Evolutionary conservation across 23 tunicate species (phyloP).

Genomic region (Trididemnum clinides): DNA sequence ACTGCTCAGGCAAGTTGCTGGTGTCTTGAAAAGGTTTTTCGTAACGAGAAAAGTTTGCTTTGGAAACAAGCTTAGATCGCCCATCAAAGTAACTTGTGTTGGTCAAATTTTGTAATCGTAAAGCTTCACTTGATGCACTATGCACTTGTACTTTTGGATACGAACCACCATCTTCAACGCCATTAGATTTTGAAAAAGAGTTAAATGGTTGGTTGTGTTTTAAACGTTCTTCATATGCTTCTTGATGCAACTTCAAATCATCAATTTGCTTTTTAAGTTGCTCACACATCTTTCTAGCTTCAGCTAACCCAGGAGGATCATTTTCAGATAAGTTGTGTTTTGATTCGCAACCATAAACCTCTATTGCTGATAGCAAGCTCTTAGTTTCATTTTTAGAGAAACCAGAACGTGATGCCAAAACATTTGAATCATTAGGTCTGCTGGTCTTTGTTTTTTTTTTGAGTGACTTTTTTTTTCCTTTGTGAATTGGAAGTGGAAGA

Average conservation of each 20-base stretch:
- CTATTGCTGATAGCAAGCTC: background rate
- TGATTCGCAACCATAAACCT: background rate
- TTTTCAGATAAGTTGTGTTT: background rate
- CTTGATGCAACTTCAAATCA: constrained; percentile 58
- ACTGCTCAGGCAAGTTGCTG: constrained; percentile 24
- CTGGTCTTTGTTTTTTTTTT: background rate
- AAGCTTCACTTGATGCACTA: background rate
- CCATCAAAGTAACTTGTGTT: background rate
- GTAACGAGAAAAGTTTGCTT: background rate
- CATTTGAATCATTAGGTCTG: too few relatives aligned
- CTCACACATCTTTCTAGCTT: constrained; percentile 70
- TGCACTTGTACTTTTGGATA: too few relatives aligned
- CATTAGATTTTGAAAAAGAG: background rate
- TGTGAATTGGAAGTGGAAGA: background rate
- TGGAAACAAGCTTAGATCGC: constrained; percentile 8
- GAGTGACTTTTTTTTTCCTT: background rate
- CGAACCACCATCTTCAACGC: background rate
- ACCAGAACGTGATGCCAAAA: too few relatives aligned
- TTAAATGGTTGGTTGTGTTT: background rate
- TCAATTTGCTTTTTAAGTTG: constrained; percentile 63
- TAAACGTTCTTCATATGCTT: constrained; percentile 26
- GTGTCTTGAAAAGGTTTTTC: constrained; percentile 27
- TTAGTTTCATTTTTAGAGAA: background rate
- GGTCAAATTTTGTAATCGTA: background rate
- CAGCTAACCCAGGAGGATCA: constrained; percentile 9